These are phyloP conservation scores for Anastrepha ludens DNA, from an alignment of 1,140 invertebrate species.

Conservation along the genomic window DNA sequence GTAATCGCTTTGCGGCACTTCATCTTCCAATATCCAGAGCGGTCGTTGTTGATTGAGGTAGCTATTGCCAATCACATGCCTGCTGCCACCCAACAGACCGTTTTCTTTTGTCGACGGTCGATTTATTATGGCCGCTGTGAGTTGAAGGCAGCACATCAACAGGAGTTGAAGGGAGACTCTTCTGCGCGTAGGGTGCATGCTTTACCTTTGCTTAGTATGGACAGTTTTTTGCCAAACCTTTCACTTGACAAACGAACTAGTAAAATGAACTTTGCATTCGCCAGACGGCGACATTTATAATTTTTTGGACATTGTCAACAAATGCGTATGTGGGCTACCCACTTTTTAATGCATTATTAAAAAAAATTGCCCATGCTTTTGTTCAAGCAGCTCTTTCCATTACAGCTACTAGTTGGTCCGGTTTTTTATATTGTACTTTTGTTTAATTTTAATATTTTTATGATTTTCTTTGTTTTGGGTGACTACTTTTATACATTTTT, in stretches of 20 bases:
- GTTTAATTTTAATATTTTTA: neutral
- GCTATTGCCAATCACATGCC: constrained; percentile 35
- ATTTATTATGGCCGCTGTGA: neutral
- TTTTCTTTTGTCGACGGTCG: neutral
- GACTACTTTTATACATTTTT: neutral
- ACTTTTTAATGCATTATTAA: neutral
- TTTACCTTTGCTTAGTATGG: neutral
- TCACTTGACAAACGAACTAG: no score
- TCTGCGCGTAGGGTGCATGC: neutral
- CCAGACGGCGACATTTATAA: neutral
- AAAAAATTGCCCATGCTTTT: neutral
- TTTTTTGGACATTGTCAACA: neutral
- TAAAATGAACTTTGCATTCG: neutral
- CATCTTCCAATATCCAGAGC: constrained; percentile 69
- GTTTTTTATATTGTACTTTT: neutral
- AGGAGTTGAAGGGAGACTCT: neutral
- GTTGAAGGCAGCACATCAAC: neutral
- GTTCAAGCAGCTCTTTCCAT: neutral
- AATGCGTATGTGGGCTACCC: neutral
- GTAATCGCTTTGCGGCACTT: constrained; percentile 55
- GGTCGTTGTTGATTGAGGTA: constrained; percentile 63
- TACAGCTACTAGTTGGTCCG: neutral
- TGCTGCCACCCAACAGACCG: neutral
- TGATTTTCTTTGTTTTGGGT: neutral
- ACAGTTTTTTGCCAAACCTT: neutral